Conservation (phyloP, 2,113 vertebrate genomes). For the Trematomus loennbergii region DNA sequence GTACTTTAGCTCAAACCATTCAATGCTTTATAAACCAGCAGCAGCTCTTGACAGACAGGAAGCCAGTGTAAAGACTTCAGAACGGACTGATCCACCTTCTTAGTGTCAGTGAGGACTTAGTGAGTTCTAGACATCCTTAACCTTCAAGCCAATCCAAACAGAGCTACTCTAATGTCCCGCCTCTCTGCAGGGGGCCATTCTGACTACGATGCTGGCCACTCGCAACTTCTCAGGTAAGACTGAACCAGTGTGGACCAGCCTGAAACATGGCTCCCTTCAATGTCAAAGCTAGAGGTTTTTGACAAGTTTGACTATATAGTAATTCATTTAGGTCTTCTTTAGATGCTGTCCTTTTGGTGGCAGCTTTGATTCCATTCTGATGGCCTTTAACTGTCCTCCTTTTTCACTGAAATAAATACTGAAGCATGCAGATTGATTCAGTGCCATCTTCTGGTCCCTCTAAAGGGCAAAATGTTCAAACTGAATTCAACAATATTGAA, state of each 20-base stretch:
- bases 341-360: not conserved
- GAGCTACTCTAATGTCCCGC: slow-evolving; percentile 14
- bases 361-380: not conserved
- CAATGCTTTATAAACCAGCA: too few species aligned
- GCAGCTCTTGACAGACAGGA: too few species aligned
- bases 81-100: too few species aligned
- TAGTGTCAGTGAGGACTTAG: too few species aligned
- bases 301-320: too few species aligned
- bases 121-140: not conserved
- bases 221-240: slow-evolving; percentile 97
- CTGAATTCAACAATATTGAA: not conserved
- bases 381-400: slow-evolving; percentile 37
- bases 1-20: too few species aligned
- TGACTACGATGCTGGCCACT: slow-evolving; percentile 98
- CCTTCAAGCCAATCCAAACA: not conserved
- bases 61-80: too few species aligned
- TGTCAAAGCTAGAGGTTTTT: not conserved
- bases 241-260: not conserved
- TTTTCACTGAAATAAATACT: not conserved
- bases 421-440: slow-evolving; percentile 9
- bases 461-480: slow-evolving; percentile 45
- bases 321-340: not conserved
- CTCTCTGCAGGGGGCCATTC: slow-evolving; percentile 90
- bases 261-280: not conserved
- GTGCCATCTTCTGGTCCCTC: not conserved